Conservation (phyloP, 2,888 invertebrate genomes). For the Macropis europaea region DNA sequence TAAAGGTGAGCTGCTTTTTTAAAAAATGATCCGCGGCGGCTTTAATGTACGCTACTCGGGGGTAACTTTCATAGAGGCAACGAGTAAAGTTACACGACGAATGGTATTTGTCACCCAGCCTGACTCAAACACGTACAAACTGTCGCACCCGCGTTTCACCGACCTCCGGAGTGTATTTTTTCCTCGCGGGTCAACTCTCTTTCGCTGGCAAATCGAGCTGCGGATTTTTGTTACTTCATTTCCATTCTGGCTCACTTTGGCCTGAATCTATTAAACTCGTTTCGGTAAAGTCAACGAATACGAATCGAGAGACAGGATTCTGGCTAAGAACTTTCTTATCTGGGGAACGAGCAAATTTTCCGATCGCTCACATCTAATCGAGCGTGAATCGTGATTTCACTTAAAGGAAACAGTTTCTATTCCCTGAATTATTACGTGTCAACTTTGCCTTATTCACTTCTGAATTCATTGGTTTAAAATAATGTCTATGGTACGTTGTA, state of each 20-base stretch:
- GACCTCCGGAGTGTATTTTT: constrained; percentile 9
- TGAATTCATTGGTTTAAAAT: too few species aligned
- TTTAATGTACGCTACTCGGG: constrained; percentile 1
- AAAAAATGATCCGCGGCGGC: not conserved
- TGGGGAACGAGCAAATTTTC: not conserved
- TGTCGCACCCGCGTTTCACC: constrained; percentile 3
- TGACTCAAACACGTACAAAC: constrained; percentile 17
- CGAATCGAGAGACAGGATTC: not conserved
- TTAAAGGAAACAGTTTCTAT: too few species aligned
- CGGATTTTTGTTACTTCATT: not conserved
- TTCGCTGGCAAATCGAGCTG: not conserved
- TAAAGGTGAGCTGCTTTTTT: not conserved
- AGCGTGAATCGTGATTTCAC: too few species aligned
- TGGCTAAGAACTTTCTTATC: not conserved
- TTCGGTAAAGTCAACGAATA: not conserved
- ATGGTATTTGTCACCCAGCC: constrained; percentile 25
- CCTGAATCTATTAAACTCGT: constrained; percentile 3
- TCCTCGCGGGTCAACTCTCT: not conserved
- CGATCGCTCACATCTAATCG: too few species aligned
- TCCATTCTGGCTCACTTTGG: not conserved
- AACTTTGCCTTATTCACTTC: too few species aligned
- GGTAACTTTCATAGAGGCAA: not conserved
- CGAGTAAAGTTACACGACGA: constrained; percentile 23
- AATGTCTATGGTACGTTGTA: too few species aligned
- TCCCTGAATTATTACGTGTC: too few species aligned